phyloP scores from a whole-genome alignment of 2,888 invertebrate genomes.

The Andrena dorsata region DNA sequence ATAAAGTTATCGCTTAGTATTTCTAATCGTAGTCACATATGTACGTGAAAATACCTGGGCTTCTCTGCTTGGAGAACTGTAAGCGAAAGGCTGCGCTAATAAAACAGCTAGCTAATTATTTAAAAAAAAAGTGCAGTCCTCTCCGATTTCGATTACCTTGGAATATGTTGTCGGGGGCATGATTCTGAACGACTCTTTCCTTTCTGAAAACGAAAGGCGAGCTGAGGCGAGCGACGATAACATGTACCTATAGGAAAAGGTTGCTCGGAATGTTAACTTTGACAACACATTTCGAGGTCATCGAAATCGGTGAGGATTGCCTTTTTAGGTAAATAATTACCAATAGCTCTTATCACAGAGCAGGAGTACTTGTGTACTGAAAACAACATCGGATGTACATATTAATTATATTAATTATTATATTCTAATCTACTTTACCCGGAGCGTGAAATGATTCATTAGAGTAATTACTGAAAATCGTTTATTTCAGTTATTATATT shows the following conservation, averaged over 20 bases:
- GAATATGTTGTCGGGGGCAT: no score
- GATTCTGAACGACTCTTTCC: no score
- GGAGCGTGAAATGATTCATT: conserved; percentile 8
- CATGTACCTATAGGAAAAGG: no score
- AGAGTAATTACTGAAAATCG: conserved; percentile 54
- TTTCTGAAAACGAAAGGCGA: no score
- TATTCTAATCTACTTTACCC: neutral
- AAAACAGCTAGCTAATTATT: neutral
- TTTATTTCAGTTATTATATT: conserved; percentile 57
- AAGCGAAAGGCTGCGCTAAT: neutral
- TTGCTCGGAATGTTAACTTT: no score
- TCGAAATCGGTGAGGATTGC: no score
- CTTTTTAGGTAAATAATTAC: no score
- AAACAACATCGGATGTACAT: neutral
- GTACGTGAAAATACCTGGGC: neutral
- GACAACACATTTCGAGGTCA: no score
- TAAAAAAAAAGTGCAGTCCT: no score
- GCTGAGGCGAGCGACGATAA: no score
- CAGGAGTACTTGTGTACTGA: neutral
- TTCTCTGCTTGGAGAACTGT: neutral
- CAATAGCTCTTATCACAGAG: conserved; percentile 4
- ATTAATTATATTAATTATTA: neutral
- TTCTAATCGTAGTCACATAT: conserved; percentile 27
- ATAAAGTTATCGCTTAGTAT: conserved; percentile 51
- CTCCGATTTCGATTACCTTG: no score